phyloP scores from a whole-genome alignment of 2,113 vertebrate species.

The Pleuronectes platessa region DNA sequence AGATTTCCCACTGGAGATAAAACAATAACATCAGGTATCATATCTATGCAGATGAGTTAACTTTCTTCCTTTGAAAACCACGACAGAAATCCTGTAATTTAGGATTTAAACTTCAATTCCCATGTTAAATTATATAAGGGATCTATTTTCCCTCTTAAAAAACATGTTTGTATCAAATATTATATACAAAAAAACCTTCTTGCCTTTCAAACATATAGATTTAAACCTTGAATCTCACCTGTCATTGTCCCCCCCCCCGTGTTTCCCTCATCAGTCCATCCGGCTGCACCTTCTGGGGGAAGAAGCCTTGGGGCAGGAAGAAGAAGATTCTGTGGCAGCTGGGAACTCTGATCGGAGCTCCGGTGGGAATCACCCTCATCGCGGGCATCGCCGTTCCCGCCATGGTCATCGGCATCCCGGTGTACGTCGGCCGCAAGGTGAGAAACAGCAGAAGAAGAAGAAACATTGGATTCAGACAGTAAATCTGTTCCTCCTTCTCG shows the following conservation, averaged over 20 bases:
- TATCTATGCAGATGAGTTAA: no score
- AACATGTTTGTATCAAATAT: no score
- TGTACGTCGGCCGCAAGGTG: constrained; percentile 97
- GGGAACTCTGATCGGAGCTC: constrained; percentile 96
- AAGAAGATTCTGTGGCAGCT: constrained; percentile 99
- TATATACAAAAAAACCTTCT: no score
- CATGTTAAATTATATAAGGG: no score
- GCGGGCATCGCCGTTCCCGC: constrained; percentile 97
- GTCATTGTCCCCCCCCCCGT: no score
- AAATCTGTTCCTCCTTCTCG: not conserved
- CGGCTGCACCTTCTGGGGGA: constrained; percentile 98
- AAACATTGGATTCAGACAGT: not conserved
- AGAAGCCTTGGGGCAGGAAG: constrained; percentile 99
- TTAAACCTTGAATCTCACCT: not conserved
- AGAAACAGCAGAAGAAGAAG: constrained; percentile 39
- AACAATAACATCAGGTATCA: no score
- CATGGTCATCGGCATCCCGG: constrained; percentile 98
- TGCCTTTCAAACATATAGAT: not conserved
- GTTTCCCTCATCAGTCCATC: constrained; percentile 86
- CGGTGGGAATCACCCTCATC: constrained; percentile 96
- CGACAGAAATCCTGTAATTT: no score
- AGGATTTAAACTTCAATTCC: no score
- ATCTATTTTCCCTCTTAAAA: no score
- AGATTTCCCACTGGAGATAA: no score
- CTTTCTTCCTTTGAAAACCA: no score